phyloP scores from a whole-genome alignment of 2,888 invertebrate genomes.

The Ormyrus thymus region DNA sequence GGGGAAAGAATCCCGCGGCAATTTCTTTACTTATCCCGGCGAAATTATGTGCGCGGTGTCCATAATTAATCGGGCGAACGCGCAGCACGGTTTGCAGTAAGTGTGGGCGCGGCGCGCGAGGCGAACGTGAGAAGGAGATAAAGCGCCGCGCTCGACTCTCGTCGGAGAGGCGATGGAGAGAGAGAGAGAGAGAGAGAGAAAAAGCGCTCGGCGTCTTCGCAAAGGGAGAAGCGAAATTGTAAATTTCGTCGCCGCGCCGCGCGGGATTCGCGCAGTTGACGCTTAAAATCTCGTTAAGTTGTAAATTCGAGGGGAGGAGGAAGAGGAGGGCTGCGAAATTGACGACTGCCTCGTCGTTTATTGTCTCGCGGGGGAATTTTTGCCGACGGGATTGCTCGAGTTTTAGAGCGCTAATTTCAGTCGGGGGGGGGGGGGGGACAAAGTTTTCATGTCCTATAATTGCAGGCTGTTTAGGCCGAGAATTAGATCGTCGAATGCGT shows the following conservation, averaged over 20 bases:
- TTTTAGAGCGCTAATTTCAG: too few relatives aligned
- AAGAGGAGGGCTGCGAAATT: too few relatives aligned
- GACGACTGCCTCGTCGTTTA: too few relatives aligned
- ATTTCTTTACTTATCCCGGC: too few relatives aligned
- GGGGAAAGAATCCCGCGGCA: too few relatives aligned
- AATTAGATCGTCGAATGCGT: too few relatives aligned
- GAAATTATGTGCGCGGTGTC: background rate
- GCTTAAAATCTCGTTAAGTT: conserved; percentile 23
- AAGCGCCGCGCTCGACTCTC: background rate
- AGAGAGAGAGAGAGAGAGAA: background rate
- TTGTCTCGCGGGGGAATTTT: too few relatives aligned
- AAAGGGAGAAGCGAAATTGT: background rate
- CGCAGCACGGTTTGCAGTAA: background rate
- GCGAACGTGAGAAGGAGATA: conserved; percentile 13
- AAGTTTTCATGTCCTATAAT: too few relatives aligned
- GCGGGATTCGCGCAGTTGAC: background rate
- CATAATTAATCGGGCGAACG: conserved; percentile 22
- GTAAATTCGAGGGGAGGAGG: conserved; percentile 1
- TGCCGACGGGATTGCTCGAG: too few relatives aligned
- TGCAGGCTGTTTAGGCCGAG: too few relatives aligned
- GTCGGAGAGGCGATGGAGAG: background rate
- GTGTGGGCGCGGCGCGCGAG: background rate
- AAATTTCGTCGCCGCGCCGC: background rate
- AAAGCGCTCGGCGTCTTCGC: background rate
- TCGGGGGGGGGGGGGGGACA: too few relatives aligned